These are phyloP conservation scores for Catagonus wagneri DNA, from an alignment of 2,113 vertebrate species.

Conservation along the genomic window DNA sequence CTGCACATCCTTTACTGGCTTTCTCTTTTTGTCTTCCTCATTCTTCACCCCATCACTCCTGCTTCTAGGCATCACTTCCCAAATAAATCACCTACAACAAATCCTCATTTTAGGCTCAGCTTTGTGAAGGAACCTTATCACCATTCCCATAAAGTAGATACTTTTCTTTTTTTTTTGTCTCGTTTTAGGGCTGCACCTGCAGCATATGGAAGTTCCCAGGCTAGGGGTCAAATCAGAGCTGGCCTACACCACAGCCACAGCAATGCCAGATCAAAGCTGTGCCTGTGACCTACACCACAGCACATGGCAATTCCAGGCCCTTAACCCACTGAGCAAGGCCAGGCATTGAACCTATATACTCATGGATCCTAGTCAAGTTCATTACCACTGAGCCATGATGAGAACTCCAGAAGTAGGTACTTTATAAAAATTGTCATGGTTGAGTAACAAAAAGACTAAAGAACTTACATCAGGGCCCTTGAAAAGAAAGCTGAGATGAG, in stretches of 20 bases:
- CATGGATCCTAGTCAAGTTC: too few species aligned
- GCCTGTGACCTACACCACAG: too few species aligned
- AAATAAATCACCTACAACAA: neutral
- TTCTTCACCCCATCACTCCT: neutral
- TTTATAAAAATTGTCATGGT: neutral
- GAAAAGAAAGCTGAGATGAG: neutral
- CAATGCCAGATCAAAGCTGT: too few species aligned
- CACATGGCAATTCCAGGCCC: too few species aligned
- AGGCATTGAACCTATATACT: too few species aligned
- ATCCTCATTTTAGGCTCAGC: neutral
- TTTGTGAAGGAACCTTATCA: neutral
- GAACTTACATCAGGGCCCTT: neutral
- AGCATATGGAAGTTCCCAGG: too few species aligned
- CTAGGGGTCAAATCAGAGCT: too few species aligned
- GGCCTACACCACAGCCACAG: too few species aligned
- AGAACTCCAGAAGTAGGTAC: neutral
- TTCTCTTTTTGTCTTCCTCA: neutral
- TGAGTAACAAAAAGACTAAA: neutral
- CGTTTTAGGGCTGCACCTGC: too few species aligned
- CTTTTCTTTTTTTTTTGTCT: too few species aligned
- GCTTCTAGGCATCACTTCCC: neutral
- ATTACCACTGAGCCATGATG: too few species aligned
- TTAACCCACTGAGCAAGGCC: too few species aligned
- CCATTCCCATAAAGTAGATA: neutral
- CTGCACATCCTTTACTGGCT: neutral